Evolutionary conservation across 1,140 invertebrate species (phyloP), one percentile per base, ranked within the genome.

Genomic region (Elysia chlorotica): DNA sequence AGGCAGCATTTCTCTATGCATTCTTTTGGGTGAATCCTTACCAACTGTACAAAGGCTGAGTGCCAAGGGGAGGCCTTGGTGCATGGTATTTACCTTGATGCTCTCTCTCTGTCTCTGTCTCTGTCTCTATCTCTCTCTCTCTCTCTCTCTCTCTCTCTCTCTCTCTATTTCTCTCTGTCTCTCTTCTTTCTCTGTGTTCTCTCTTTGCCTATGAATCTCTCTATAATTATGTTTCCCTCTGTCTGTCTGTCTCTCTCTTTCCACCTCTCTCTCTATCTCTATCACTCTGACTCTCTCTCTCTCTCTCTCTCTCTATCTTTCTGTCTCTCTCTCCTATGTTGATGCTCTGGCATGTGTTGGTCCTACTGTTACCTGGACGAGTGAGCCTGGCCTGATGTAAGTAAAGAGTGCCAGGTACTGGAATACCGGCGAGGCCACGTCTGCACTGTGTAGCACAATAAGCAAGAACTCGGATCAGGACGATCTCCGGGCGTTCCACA

Each of bases 121-220:
- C 62, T 53, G 23, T 71, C 41, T 72, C 62, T 71, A 68, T 72
- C 62, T 71, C 61, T 71, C 74, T 72, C 57, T 75, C 74, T 75
- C 48, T 71, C 65, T 74, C 48, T 74, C 56, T 35, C 65, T 56
- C 23, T 56, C 53, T 68, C 65, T 74, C 33, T 31, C 48, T 38
- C 65, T 41, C 65, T 66, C 65, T 17, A 4, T 66, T 17, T 37
- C 35, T 31, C 56, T 25, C 10, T 28, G 14, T 28, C 56, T 59
- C 56, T 28, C 56, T 59, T 25, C 28, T 25, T 23, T 25, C 28
- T 25, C 28, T 25, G 10, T 25, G 10, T 25, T 23, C 56, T 28
- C 56, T 59, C 56, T 28, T 25, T 59, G 14, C 28, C 56, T 28
- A 10, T 28, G 6, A 6, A 10, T 59, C 56, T 59, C 56, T 59